These are phyloP conservation scores for Oceanodroma leucorhoa DNA, from an alignment of 2,797 vertebrate species.

Conservation along the genomic window DNA sequence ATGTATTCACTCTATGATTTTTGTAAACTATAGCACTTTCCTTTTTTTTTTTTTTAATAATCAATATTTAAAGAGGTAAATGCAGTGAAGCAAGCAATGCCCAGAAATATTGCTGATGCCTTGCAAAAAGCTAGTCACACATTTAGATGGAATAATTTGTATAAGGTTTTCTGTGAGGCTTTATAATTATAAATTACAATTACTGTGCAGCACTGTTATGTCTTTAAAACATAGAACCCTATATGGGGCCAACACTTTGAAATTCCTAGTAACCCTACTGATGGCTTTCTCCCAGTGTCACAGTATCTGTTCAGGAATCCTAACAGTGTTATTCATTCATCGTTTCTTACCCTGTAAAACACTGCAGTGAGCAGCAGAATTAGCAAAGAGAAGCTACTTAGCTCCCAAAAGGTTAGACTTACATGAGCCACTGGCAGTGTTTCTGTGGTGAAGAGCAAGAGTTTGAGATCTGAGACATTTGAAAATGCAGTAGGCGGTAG, in stretches of 20 bases:
- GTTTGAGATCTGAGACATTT: not conserved
- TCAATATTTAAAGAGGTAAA: not conserved
- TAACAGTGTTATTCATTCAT: not conserved
- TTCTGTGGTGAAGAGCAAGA: not conserved
- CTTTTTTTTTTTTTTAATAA: not conserved
- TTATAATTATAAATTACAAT: not conserved
- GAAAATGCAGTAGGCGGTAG: not conserved
- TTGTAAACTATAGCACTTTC: not conserved
- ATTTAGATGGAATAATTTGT: not conserved
- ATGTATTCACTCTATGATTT: not conserved
- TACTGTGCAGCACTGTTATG: not conserved
- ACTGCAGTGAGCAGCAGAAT: not conserved
- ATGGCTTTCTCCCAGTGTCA: not conserved
- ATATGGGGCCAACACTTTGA: not conserved
- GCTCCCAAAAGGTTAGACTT: not conserved
- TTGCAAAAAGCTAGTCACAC: not conserved
- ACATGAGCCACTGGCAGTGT: not conserved
- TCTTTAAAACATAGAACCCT: not conserved
- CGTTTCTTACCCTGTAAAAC: not conserved
- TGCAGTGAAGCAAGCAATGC: not conserved
- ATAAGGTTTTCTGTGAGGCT: not conserved
- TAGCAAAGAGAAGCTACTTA: not conserved
- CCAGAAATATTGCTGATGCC: not conserved
- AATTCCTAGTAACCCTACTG: not conserved
- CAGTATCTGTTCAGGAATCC: rapidly evolving